Conservation (phyloP, 2,888 invertebrate genomes). For the Lasioglossum morio region DNA sequence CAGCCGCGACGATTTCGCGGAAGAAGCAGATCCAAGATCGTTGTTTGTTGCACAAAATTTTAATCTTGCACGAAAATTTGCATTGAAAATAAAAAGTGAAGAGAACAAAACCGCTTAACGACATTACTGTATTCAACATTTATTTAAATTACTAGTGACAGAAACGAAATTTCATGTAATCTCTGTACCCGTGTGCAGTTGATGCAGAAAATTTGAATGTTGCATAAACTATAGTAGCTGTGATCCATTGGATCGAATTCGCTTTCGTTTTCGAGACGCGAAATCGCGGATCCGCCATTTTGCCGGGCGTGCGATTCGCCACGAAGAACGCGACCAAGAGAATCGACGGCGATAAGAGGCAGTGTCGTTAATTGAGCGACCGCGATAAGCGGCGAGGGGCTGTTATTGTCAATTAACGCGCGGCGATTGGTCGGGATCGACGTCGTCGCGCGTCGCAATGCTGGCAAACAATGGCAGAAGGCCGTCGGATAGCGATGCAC, state of each 20-base stretch:
- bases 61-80: no score
- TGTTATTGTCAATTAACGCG: conserved; percentile 53
- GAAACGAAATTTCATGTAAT: no score
- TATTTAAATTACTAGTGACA: no score
- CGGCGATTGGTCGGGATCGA: conserved; percentile 56
- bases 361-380: conserved; percentile 46
- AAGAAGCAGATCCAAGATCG: no score
- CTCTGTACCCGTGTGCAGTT: no score
- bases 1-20: neutral
- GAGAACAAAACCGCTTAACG: no score
- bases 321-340: conserved; percentile 16
- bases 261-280: neutral
- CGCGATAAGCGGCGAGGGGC: conserved; percentile 60
- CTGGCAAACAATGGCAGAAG: conserved; percentile 59
- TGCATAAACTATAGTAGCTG: no score
- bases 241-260: no score
- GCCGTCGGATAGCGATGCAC: neutral
- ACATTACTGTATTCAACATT: no score
- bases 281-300: conserved; percentile 62
- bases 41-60: no score
- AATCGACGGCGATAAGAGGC: conserved; percentile 45
- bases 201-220: no score
- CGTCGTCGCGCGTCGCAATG: conserved; percentile 53
- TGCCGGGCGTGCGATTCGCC: conserved; percentile 63
- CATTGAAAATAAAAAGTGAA: no score